Evolutionary conservation across 2,113 vertebrate species (phyloP).

Genomic region (Scophthalmus maximus): DNA sequence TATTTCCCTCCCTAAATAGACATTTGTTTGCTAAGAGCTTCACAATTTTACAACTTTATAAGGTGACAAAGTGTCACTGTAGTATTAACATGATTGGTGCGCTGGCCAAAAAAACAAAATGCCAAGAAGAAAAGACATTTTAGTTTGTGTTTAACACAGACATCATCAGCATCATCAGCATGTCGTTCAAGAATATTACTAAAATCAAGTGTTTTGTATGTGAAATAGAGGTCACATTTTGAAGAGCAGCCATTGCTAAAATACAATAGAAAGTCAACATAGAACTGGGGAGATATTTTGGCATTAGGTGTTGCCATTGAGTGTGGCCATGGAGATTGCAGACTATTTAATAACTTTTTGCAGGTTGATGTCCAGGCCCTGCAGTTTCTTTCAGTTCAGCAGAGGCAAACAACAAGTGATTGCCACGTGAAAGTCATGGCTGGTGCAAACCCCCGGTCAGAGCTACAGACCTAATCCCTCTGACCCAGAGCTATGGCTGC

Average conservation of each 20-base stretch:
- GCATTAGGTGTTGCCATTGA: not conserved
- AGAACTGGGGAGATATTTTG: not conserved
- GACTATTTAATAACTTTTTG: not conserved
- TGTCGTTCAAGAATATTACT: not conserved
- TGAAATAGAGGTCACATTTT: too few relatives aligned
- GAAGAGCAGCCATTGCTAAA: too few relatives aligned
- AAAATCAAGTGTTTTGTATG: not conserved
- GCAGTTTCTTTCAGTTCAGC: constrained; percentile 13
- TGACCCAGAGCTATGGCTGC: constrained; percentile 52
- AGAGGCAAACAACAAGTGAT: constrained; percentile 19
- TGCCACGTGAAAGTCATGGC: constrained; percentile 14
- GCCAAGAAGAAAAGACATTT: not conserved
- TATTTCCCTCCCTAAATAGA: not conserved
- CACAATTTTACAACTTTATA: not conserved
- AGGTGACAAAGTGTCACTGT: not conserved
- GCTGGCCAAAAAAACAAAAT: not conserved
- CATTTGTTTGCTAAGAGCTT: not conserved
- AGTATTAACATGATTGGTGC: not conserved
- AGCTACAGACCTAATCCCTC: constrained; percentile 53
- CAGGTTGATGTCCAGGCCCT: not conserved
- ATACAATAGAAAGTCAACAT: too few relatives aligned
- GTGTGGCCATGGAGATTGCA: not conserved
- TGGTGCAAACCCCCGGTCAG: constrained; percentile 31
- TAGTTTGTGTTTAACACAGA: not conserved
- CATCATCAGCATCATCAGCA: too few relatives aligned